A percentile compares a stretch with the other conserved stretches of the same genome.
These are phyloP conservation scores for Ferdinandea cuprea DNA, from an alignment of 2,888 invertebrate genomes.

Conservation along the genomic window DNA sequence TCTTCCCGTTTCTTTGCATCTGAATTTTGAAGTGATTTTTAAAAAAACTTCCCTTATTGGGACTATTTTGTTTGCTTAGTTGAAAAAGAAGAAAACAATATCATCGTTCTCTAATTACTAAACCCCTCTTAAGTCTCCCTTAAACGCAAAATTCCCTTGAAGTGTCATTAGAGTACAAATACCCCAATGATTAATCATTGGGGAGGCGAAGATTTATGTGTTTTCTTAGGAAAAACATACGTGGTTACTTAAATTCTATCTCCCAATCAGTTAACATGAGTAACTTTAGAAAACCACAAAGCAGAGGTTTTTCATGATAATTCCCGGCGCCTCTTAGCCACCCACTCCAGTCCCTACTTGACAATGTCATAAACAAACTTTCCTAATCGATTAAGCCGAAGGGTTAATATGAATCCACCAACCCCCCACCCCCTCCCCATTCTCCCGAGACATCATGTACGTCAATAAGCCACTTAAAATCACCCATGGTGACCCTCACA, in stretches of 20 bases:
- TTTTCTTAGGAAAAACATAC: neutral
- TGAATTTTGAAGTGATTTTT: too few species aligned
- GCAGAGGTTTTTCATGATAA: neutral
- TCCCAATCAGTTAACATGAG: neutral
- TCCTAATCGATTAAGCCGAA: conserved; percentile 51
- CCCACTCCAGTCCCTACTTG: neutral
- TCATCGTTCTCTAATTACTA: too few species aligned
- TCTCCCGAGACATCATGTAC: conserved; percentile 29
- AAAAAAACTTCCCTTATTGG: too few species aligned
- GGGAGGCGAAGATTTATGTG: neutral
- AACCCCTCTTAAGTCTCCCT: too few species aligned
- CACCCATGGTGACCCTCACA: conserved; percentile 22
- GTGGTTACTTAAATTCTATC: neutral
- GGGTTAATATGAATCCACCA: conserved; percentile 32
- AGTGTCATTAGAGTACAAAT: too few species aligned
- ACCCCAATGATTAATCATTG: too few species aligned
- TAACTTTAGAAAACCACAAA: neutral
- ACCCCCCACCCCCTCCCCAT: neutral
- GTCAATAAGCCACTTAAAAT: conserved; percentile 35
- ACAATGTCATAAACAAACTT: conserved; percentile 43
- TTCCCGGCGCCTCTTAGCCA: neutral
- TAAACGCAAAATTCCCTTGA: too few species aligned
- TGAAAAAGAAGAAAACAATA: too few species aligned
- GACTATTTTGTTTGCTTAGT: too few species aligned
- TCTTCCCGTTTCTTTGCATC: too few species aligned